Conservation (phyloP, 1,140 invertebrate species). For the Neoseiulus cucumeris region DNA sequence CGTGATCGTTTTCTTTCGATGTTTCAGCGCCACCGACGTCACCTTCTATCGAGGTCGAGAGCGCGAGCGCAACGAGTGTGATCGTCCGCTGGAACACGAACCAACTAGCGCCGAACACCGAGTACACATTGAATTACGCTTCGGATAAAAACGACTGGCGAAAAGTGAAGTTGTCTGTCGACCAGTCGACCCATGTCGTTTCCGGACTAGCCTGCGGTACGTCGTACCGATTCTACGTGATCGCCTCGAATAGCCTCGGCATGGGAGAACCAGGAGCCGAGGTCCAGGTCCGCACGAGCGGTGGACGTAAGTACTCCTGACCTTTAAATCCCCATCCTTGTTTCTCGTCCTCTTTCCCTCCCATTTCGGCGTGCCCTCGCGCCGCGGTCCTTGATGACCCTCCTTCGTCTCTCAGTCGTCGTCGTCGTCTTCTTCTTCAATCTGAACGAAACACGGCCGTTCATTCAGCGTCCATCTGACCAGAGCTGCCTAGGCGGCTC, state of each 20-base stretch:
- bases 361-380: neutral
- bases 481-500: no score
- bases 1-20: neutral
- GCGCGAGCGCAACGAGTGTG: neutral
- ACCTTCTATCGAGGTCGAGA: neutral
- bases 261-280: slow-evolving; percentile 6
- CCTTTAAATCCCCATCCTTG: neutral
- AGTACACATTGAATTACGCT: neutral
- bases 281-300: neutral
- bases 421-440: neutral
- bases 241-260: slow-evolving; percentile 9
- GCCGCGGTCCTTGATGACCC: neutral
- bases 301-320: slow-evolving; percentile 10
- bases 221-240: slow-evolving; percentile 10
- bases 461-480: no score
- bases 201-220: slow-evolving; percentile 1
- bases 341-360: neutral
- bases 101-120: neutral
- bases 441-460: no score
- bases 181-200: slow-evolving; percentile 1
- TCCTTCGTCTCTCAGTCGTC: neutral
- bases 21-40: slow-evolving; percentile 1
- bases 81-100: slow-evolving; percentile 3
- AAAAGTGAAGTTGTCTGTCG: neutral
- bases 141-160: slow-evolving; percentile 9